Base-by-base conservation (phyloP, 2,888 invertebrate genomes). In the Ormia ochracea region DNA sequence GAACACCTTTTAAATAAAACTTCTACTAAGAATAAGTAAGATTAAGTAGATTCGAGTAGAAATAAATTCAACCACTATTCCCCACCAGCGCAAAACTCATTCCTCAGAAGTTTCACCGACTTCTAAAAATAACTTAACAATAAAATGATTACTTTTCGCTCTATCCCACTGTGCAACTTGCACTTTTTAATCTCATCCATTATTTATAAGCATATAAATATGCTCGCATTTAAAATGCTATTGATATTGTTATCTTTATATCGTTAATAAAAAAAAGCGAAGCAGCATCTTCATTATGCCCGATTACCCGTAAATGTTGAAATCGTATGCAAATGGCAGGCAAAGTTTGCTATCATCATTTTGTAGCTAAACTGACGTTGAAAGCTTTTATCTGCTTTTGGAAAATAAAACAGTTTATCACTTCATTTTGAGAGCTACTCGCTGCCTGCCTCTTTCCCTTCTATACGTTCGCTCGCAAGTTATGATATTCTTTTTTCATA, bases 381-480 rank as follows among this genome's bases (percentile, higher is more conserved):
- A 56, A 21, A 48, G 58, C 21, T 52, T 14, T 75, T 68, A 75
- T 61, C 68, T 41, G 31, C 36, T 63, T 54, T 26, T n/a, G n/a
- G 10, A 33, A 19, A 50, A 41, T 9, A 14, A 38, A 61, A 41
- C 45, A n/a, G 21, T 65, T 56, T 65, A 65, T 48, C 63, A 56
- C 10, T 26, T 4, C 23, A 10, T 56, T n/a, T 17, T 61, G 2
- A 1, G 43, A 7, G 2, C 6, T 43, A 19, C 19, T 41, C 1
- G 17, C 26, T 12, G 10, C 12, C 36, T 48, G 19, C 56, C 9
- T 58, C 17, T 33, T 7, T 26, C 14, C 6, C 19, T 17, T 68
- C 41, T 10, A 45, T 68, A n/a, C 23, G 31, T 54, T 68, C 45
- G 23, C 33, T 31, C 14, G 52, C 6, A 36, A 28, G 38, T 52